A percentile compares a stretch with the other conserved stretches of the same genome.
Conservation (phyloP, 2,888 invertebrate species). For the Oscheius sp. region DNA sequence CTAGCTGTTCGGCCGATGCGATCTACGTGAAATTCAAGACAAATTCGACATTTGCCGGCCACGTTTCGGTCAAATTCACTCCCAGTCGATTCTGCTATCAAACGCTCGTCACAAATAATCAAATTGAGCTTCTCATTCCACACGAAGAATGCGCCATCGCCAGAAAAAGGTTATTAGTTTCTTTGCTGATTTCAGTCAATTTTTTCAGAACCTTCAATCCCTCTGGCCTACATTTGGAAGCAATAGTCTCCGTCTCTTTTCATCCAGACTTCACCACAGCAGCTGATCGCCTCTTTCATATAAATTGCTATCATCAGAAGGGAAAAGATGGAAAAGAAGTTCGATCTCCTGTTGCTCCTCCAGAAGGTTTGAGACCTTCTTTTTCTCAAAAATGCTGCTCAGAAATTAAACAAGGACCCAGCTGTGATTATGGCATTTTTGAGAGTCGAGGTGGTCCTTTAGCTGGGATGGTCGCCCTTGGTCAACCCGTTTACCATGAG, state of each 20-base stretch:
- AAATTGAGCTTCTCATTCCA: conserved; percentile 63
- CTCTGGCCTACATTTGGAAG: conserved; percentile 55
- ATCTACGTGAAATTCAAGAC: conserved; percentile 65
- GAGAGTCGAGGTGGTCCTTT: conserved; percentile 31
- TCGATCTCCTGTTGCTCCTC: conserved; percentile 21
- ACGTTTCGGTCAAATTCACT: conserved; percentile 59
- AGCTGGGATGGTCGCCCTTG: conserved; percentile 38
- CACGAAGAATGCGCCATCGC: conserved; percentile 61
- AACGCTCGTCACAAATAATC: conserved; percentile 65
- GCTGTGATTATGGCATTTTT: conserved; percentile 41
- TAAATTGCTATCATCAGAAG: conserved; percentile 58
- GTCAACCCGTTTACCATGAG: conserved; percentile 54
- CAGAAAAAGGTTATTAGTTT: conserved; percentile 43
- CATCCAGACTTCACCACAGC: conserved; percentile 61
- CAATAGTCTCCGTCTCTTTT: conserved; percentile 58
- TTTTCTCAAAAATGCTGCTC: background rate
- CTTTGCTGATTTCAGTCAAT: background rate
- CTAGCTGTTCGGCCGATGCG: conserved; percentile 64
- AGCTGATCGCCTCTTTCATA: conserved; percentile 57
- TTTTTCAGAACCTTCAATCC: conserved; percentile 48
- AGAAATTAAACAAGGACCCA: conserved; percentile 32
- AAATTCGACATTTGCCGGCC: conserved; percentile 57
- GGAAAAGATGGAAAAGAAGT: conserved; percentile 26
- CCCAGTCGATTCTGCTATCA: conserved; percentile 62
- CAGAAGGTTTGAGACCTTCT: too few species aligned